Conservation (phyloP, 2,113 vertebrate species). For the Spermophilus dauricus region DNA sequence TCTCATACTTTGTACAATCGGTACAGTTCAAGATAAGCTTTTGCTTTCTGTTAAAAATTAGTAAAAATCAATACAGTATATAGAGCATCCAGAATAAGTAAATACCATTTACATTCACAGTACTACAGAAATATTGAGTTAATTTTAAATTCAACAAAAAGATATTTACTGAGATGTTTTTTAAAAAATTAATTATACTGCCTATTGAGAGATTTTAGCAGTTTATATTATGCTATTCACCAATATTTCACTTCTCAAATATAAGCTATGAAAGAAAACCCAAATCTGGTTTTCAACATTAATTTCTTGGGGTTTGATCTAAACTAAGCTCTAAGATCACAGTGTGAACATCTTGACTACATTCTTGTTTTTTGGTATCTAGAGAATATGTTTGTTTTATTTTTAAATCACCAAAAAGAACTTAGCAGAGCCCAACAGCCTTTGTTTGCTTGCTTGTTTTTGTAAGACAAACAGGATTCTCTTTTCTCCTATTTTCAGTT, state of each 20-base stretch:
- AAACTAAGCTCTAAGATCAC: not conserved
- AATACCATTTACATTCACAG: not conserved
- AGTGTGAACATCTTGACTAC: not conserved
- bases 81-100: not conserved
- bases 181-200: constrained; percentile 34
- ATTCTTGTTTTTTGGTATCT: not conserved
- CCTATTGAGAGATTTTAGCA: not conserved
- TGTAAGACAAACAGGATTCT: not conserved
- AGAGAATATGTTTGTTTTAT: not conserved
- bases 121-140: constrained; percentile 12
- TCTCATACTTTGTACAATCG: not conserved
- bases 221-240: not conserved
- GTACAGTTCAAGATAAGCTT: not conserved
- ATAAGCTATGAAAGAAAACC: not conserved
- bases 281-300: not conserved
- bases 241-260: constrained; percentile 49
- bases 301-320: not conserved
- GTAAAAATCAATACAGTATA: constrained; percentile 14
- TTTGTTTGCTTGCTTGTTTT: not conserved
- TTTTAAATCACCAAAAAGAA: constrained; percentile 12
- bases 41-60: constrained; percentile 46
- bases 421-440: not conserved
- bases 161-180: constrained; percentile 20
- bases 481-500: constrained; percentile 2
- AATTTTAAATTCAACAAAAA: not conserved